A percentile compares a stretch with the other conserved stretches of the same genome.
These are phyloP conservation scores for Taphrorychus bicolor DNA, from an alignment of 2,888 invertebrate genomes.

Conservation along the genomic window DNA sequence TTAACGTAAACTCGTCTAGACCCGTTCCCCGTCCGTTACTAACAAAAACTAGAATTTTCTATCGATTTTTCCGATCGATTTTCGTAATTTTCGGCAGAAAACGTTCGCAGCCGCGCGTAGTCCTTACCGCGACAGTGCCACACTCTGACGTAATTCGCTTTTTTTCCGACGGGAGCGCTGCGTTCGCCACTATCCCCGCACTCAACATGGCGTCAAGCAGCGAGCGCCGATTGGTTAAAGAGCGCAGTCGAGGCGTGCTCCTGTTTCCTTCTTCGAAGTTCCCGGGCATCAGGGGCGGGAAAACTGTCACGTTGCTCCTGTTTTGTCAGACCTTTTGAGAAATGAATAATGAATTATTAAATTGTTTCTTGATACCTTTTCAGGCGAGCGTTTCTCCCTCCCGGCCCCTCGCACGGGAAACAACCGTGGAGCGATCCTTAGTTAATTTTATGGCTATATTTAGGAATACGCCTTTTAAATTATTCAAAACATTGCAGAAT, in stretches of 20 bases:
- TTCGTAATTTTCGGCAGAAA: constrained; percentile 54
- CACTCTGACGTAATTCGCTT: constrained; percentile 53
- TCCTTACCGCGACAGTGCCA: constrained; percentile 50
- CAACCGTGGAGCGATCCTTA: constrained; percentile 36
- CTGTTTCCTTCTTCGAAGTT: constrained; percentile 8
- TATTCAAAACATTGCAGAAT: constrained; percentile 44
- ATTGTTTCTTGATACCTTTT: constrained; percentile 56
- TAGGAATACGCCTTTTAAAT: constrained; percentile 46
- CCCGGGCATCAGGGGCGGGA: constrained; percentile 24
- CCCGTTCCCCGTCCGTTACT: constrained; percentile 14
- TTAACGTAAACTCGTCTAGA: not conserved
- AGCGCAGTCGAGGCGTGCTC: constrained; percentile 47
- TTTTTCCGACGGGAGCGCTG: constrained; percentile 53
- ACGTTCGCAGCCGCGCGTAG: constrained; percentile 53
- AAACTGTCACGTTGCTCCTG: constrained; percentile 26
- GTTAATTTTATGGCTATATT: constrained; percentile 50
- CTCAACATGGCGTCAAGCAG: constrained; percentile 55
- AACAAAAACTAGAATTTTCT: constrained; percentile 35
- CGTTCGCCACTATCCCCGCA: constrained; percentile 41
- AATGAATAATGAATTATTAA: constrained; percentile 58
- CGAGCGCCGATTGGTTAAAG: constrained; percentile 48
- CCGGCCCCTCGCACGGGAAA: not conserved
- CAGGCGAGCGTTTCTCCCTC: constrained; percentile 12
- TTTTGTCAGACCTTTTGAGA: constrained; percentile 48
- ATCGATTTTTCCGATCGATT: constrained; percentile 53